Percentiles rank a stretch among this genome's conserved stretches.
Evolutionary conservation across 2,113 vertebrate genomes (phyloP).

Genomic region (Forbesichthys papilliferus): DNA sequence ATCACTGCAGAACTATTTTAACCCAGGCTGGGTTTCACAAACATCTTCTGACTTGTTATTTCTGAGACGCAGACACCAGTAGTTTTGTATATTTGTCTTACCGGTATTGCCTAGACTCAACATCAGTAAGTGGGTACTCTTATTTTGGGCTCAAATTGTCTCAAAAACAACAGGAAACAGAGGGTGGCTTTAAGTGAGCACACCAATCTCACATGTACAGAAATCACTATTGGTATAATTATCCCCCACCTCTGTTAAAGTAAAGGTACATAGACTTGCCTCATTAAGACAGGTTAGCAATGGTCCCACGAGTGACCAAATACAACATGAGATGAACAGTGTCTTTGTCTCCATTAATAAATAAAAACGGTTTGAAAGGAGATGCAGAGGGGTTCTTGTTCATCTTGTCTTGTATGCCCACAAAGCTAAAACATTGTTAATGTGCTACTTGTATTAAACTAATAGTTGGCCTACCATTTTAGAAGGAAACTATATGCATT

Average conservation of each 20-base stretch:
- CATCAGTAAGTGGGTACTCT: conserved; percentile 68
- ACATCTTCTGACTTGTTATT: conserved; percentile 43
- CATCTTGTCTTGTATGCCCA: not conserved
- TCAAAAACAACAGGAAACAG: conserved; percentile 79
- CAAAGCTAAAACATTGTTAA: not conserved
- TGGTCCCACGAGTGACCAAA: not conserved
- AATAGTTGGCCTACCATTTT: no score
- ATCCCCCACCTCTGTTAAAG: conserved; percentile 57
- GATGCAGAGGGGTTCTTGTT: not conserved
- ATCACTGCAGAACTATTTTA: conserved; percentile 46
- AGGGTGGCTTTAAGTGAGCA: conserved; percentile 70
- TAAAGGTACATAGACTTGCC: conserved; percentile 32
- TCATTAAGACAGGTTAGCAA: conserved; percentile 21
- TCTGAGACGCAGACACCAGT: conserved; percentile 11
- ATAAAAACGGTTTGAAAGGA: not conserved
- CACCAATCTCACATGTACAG: conserved; percentile 65
- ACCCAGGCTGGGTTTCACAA: conserved; percentile 30
- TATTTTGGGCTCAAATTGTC: conserved; percentile 78
- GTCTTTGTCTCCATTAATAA: conserved; percentile 18
- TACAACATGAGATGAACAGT: not conserved
- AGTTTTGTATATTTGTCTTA: conserved; percentile 50
- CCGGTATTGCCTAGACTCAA: conserved; percentile 54
- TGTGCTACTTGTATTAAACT: not conserved
- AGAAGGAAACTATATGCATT: no score
- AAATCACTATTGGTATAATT: conserved; percentile 59